Percentiles rank a stretch among this genome's conserved stretches.
These are phyloP conservation scores for Sicus ferrugineus DNA, from an alignment of 2,888 invertebrate species.

Conservation along the genomic window DNA sequence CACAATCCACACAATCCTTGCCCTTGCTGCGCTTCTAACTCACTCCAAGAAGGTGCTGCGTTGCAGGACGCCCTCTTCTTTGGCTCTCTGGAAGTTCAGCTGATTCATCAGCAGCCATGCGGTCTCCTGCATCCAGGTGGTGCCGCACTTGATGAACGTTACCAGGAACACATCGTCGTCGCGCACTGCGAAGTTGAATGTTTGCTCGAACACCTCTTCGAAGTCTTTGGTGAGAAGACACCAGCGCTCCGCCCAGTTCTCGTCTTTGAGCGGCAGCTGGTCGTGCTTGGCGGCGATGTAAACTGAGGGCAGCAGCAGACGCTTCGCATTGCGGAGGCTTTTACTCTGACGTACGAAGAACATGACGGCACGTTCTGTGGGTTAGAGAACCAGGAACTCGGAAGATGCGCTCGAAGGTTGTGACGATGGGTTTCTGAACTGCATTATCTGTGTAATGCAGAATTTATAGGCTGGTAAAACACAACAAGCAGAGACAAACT, in stretches of 20 bases:
- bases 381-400: background rate
- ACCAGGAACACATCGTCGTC: conserved; percentile 47
- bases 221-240: conserved; percentile 37
- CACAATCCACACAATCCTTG: background rate
- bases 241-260: conserved; percentile 40
- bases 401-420: background rate
- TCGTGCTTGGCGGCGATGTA: background rate
- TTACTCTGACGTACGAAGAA: background rate
- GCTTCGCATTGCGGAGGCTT: background rate
- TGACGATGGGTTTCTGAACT: background rate
- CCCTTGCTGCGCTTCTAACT: conserved; percentile 9
- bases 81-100: conserved; percentile 44
- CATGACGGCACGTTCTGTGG: background rate
- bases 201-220: background rate
- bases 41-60: conserved; percentile 43
- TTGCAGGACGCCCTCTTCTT: conserved; percentile 13
- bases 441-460: background rate
- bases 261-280: conserved; percentile 37
- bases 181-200: conserved; percentile 44
- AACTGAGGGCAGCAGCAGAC: background rate
- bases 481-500: no score
- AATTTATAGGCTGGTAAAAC: no score
- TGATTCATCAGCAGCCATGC: conserved; percentile 47
- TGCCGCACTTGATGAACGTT: conserved; percentile 48
- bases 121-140: conserved; percentile 50